Evolutionary conservation across 2,113 vertebrate species (phyloP), one percentile per base, ranked within the genome.

Genomic region (Sterrhoptilus dennistouni): DNA sequence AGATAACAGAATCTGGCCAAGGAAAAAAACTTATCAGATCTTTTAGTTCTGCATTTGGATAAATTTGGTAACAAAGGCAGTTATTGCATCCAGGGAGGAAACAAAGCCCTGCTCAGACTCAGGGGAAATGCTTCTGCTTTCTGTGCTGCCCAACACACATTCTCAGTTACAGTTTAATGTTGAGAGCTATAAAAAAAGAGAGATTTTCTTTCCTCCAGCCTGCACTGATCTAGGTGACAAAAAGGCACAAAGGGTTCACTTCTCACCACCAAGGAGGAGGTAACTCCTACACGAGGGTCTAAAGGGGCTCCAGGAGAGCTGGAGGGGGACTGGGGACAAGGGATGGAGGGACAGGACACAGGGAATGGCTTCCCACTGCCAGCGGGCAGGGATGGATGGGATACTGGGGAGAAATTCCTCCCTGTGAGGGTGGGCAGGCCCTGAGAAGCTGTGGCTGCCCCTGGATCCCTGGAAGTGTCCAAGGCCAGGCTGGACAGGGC

Each of bases 361-460:
- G 72, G 36, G 36, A 68, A 56, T 29, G 59, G 24, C 16, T 42
- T 40, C n/a, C 35, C 42, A 40, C 5, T 49, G 42, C 15, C 35
- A 66, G 8, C 42, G 13, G 65, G 63, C 11, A 45, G 77, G 33
- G 20, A 0, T 20, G 1, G 60, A 7, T 40, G n/a, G 29, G 83
- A 77, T 6, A 11, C 3, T 31, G 36, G 14, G 72, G 2, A 33
- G 11, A 6, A 57, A 64, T 57, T 35, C 0, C 0, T 35, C 2
- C 2, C 31, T 70, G 12, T 0, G 1, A 78, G 24, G 56, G n/a
- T n/a, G 47, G 14, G 3, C 0, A 77, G 45, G 36, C 17, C 31
- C 53, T 60, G 72, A 70, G 65, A 0, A 79, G 57, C 35, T 80
- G 49, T 5, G 85, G 65, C 38, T 70, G 74, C 38, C n/a, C 47